Percentiles rank a stretch among this genome's conserved stretches.
Evolutionary conservation across 1,140 invertebrate species (phyloP).

Genomic region (Brachionus asplanchnoidis): DNA sequence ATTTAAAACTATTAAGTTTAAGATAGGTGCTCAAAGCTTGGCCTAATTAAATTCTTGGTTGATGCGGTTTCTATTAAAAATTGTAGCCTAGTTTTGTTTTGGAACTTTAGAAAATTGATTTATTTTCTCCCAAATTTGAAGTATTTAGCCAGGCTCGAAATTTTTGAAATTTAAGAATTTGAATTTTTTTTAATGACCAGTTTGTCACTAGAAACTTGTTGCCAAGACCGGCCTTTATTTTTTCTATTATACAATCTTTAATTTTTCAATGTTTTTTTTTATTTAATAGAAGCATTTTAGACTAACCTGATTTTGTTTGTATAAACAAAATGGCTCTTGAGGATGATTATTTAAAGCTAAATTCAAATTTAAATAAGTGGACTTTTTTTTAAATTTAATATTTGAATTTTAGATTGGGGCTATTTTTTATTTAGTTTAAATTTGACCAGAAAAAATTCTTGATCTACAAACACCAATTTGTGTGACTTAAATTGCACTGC

Average conservation of each 20-base stretch:
- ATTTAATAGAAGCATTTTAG: not conserved
- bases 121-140: not conserved
- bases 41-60: not conserved
- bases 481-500: too few species aligned
- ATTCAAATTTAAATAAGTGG: not conserved
- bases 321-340: not conserved
- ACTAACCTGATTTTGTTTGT: not conserved
- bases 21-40: not conserved
- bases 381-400: not conserved
- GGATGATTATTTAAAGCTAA: not conserved
- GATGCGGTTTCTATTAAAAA: not conserved
- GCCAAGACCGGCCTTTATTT: not conserved
- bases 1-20: not conserved
- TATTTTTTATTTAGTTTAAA: not conserved
- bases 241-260: not conserved
- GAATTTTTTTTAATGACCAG: not conserved
- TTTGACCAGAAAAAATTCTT: too few species aligned
- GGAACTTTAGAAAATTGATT: not conserved
- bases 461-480: too few species aligned
- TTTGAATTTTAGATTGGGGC: not conserved
- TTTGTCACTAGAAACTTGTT: not conserved
- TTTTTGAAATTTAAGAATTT: not conserved
- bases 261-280: conserved; percentile 1
- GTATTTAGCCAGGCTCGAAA: not conserved
- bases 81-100: not conserved